phyloP scores from a whole-genome alignment of 2,888 invertebrate genomes.

The Ormia ochracea region DNA sequence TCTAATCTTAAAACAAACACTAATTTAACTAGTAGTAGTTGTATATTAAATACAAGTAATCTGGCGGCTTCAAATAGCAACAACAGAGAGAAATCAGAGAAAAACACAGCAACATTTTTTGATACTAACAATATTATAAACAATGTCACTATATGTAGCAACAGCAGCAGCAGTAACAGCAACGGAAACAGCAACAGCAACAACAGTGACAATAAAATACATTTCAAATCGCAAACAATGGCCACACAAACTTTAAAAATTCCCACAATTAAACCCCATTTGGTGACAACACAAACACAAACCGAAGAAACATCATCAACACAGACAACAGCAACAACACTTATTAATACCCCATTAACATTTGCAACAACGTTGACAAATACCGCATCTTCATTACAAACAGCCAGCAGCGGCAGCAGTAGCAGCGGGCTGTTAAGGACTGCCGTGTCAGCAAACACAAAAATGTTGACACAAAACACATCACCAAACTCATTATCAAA shows the following conservation, averaged over 20 bases:
- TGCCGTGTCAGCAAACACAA: slow-evolving; percentile 50
- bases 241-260: slow-evolving; percentile 65
- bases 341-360: slow-evolving; percentile 25
- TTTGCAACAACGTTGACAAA: slow-evolving; percentile 43
- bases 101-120: slow-evolving; percentile 56
- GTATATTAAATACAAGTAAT: slow-evolving; percentile 43
- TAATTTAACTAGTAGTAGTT: slow-evolving; percentile 57
- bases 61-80: slow-evolving; percentile 48
- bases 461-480: slow-evolving; percentile 57
- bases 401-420: slow-evolving; percentile 15
- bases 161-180: slow-evolving; percentile 44
- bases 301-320: slow-evolving; percentile 70
- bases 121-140: slow-evolving; percentile 63
- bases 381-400: slow-evolving; percentile 61
- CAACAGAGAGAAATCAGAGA: slow-evolving; percentile 28
- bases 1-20: slow-evolving; percentile 49
- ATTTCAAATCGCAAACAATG: slow-evolving; percentile 61
- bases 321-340: slow-evolving; percentile 20
- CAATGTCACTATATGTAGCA: slow-evolving; percentile 62
- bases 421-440: slow-evolving; percentile 56
- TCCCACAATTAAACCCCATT: slow-evolving; percentile 65
- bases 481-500: slow-evolving; percentile 37
- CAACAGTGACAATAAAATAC: slow-evolving; percentile 23
- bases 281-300: slow-evolving; percentile 75
- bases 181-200: slow-evolving; percentile 25